Base-by-base conservation (phyloP, 2,113 vertebrate species). In the Eretmodus cyanostictus region DNA sequence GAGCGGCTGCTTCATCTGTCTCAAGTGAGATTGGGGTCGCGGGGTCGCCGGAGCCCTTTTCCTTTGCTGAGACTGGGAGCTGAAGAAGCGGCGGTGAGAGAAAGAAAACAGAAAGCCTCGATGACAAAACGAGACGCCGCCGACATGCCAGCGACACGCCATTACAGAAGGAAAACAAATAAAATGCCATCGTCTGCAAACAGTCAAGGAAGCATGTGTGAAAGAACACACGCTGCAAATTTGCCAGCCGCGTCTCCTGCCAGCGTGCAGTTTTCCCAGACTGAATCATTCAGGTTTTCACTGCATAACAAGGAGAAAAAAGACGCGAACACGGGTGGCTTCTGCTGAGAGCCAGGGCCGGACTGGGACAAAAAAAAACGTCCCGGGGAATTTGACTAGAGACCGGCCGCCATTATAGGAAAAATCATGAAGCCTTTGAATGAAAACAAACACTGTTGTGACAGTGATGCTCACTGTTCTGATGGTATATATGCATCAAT, bases 11-110 rank as follows among this genome's bases (percentile, higher is more conserved):
- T 95, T 95, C 94, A 95, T 95, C 94, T 94, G 93, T 95, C 95
- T 95, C 93, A 93, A 94, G 94, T 95, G 95, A 96, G 95, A 96
- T 96, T 96, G 95, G 86, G 95, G 95, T 95, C 87, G 82, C n/a
- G 3, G 85, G 95, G 94, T 95, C 88, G 34, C 66, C 79, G 2
- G 87, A 95, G 93, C 93, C 91, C 83, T 95, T 96, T 95, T 93
- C 91, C 92, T 92, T 89, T 36, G 6, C 88, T 17, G 66, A 93
- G 89, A 91, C 88, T 81, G 82, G 91, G 80, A 90, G 83, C 82
- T 76, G 76, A 85, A 87, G 87, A 92, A 88, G 91, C 71, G 34
- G 63, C 83, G 13, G 85, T 49, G 54, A 81, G 13, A 31, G 24
- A 12, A 19, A 86, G 34, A 87, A 54, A 84, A 45, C 51, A 54